Evolutionary conservation across 2,888 invertebrate species (phyloP).

Genomic region (Clistopyga incitator): DNA sequence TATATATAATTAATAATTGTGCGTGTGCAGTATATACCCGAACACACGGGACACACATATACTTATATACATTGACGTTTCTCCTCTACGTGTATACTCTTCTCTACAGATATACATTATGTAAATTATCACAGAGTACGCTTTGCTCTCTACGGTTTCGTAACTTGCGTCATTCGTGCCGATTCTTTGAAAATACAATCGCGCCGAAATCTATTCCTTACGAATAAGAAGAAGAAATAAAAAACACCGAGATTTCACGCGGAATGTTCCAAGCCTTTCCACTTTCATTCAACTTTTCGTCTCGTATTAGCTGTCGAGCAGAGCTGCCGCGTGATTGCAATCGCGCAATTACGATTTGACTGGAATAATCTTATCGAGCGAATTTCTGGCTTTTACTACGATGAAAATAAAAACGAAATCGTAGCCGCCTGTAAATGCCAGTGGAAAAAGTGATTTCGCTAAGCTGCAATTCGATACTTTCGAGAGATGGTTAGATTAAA

Average conservation of each 20-base stretch:
- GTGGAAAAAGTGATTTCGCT: background rate
- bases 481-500: background rate
- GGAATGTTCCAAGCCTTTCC: background rate
- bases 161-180: constrained; percentile 42
- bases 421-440: background rate
- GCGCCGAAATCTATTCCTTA: constrained; percentile 7
- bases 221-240: background rate
- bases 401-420: constrained; percentile 34
- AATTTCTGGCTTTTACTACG: constrained; percentile 22
- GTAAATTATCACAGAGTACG: constrained; percentile 74
- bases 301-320: constrained; percentile 53
- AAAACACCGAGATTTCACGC: background rate
- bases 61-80: constrained; percentile 63
- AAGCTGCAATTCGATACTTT: constrained; percentile 4
- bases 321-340: constrained; percentile 54
- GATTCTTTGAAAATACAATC: constrained; percentile 31
- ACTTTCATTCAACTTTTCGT: background rate
- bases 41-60: constrained; percentile 60
- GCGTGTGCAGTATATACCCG: constrained; percentile 59
- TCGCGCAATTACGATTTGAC: constrained; percentile 37
- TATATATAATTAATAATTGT: constrained; percentile 57
- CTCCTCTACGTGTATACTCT: constrained; percentile 60
- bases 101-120: constrained; percentile 63
- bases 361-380: constrained; percentile 36
- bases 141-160: constrained; percentile 69